Conservation (phyloP, 1,140 invertebrate genomes). For the Oscheius sp. region DNA sequence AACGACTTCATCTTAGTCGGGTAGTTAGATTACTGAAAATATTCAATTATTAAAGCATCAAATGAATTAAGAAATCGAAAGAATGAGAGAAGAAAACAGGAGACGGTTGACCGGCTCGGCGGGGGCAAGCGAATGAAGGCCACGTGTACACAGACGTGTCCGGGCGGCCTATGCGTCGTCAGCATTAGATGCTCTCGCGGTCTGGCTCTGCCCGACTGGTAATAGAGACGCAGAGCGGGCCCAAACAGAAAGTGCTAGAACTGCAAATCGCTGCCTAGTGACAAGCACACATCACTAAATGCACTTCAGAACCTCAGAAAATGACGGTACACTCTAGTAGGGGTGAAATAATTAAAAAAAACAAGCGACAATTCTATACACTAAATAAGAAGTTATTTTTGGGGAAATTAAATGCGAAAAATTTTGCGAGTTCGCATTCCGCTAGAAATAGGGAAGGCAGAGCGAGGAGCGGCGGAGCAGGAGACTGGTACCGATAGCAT, state of each 20-base stretch:
- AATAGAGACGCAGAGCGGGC: constrained; percentile 1
- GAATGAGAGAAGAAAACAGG: not conserved
- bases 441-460: not conserved
- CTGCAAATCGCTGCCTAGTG: not conserved
- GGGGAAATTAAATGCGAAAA: too few species aligned
- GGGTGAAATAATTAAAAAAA: constrained; percentile 11
- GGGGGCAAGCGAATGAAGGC: not conserved
- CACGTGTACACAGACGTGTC: constrained; percentile 12
- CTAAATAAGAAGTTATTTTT: not conserved
- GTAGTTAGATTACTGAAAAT: not conserved
- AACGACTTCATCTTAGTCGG: constrained; percentile 35
- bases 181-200: not conserved
- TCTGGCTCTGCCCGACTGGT: not conserved
- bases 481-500: too few species aligned
- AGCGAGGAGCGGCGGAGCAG: too few species aligned
- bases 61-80: not conserved
- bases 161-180: not conserved
- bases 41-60: not conserved
- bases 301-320: not conserved
- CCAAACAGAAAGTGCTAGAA: not conserved
- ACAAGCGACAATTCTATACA: not conserved
- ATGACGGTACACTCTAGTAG: not conserved
- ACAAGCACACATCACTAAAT: not conserved
- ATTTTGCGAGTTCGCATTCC: not conserved
- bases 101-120: not conserved